These are phyloP conservation scores for Phacellophora camtschatica DNA, from an alignment of 30 jellyfish, hydroid and myxozoan genomes.

Conservation along the genomic window DNA sequence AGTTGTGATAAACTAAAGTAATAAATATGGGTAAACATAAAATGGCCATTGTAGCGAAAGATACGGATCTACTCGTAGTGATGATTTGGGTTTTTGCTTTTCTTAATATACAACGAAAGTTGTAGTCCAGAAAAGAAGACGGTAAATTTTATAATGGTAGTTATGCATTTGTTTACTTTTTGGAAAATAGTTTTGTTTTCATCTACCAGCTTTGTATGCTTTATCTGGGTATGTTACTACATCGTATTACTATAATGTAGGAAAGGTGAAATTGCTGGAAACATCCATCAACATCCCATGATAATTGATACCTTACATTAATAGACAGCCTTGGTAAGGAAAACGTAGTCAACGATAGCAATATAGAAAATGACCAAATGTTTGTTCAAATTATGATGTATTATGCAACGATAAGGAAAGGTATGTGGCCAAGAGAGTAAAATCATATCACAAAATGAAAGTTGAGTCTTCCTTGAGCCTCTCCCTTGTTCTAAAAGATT, in stretches of 20 bases:
- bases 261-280: conserved; percentile 13
- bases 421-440: conserved; percentile 22
- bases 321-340: neutral
- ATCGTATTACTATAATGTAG: conserved; percentile 11
- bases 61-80: conserved; percentile 23
- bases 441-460: conserved; percentile 20
- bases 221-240: conserved; percentile 30
- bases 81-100: conserved; percentile 31
- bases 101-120: conserved; percentile 8
- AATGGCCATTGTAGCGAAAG: conserved; percentile 23
- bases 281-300: conserved; percentile 14
- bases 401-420: conserved; percentile 24
- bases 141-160: conserved; percentile 7
- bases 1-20: too few species aligned
- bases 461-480: conserved; percentile 36
- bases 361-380: conserved; percentile 7
- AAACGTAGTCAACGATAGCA: neutral
- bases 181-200: neutral
- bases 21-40: too few species aligned
- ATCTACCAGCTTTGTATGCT: conserved; percentile 17
- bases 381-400: conserved; percentile 38
- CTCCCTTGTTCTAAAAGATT: conserved; percentile 43
- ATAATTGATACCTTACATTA: conserved; percentile 23
- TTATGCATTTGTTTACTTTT: neutral
- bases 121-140: neutral